Evolutionary conservation across 2,888 invertebrate genomes (phyloP).

Genomic region (Caenorhabditis sp.): DNA sequence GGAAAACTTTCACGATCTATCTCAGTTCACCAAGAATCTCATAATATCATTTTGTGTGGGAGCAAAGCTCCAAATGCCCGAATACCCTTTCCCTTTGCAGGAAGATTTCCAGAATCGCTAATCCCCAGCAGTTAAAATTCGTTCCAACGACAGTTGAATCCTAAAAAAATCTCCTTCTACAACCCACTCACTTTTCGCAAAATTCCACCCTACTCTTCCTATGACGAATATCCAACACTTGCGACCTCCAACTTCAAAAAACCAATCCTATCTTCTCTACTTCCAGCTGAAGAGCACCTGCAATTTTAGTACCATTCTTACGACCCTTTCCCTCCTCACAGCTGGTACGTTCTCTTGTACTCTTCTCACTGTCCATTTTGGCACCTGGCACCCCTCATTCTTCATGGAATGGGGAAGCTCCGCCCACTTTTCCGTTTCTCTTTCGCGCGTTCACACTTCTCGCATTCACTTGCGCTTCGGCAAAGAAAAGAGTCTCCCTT

Average conservation of each 20-base stretch:
- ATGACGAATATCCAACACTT: too few relatives aligned
- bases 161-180: too few relatives aligned
- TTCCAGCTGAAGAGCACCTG: constrained; percentile 25
- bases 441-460: constrained; percentile 42
- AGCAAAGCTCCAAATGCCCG: too few relatives aligned
- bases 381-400: constrained; percentile 21
- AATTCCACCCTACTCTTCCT: too few relatives aligned
- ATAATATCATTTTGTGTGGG: too few relatives aligned
- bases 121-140: too few relatives aligned
- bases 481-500: not conserved
- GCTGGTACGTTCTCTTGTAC: not conserved
- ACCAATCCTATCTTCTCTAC: not conserved
- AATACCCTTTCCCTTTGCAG: too few relatives aligned
- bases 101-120: too few relatives aligned
- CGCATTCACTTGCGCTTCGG: constrained; percentile 15
- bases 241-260: not conserved
- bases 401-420: not conserved
- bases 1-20: too few relatives aligned
- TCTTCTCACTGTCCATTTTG: constrained; percentile 10
- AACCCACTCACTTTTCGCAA: too few relatives aligned
- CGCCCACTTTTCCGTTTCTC: constrained; percentile 32
- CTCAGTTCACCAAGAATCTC: too few relatives aligned
- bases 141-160: too few relatives aligned
- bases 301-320: constrained; percentile 7
- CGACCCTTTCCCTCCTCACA: constrained; percentile 1